These are phyloP conservation scores for Cheilosia urbana DNA, from an alignment of 2,888 invertebrate genomes.

Conservation along the genomic window DNA sequence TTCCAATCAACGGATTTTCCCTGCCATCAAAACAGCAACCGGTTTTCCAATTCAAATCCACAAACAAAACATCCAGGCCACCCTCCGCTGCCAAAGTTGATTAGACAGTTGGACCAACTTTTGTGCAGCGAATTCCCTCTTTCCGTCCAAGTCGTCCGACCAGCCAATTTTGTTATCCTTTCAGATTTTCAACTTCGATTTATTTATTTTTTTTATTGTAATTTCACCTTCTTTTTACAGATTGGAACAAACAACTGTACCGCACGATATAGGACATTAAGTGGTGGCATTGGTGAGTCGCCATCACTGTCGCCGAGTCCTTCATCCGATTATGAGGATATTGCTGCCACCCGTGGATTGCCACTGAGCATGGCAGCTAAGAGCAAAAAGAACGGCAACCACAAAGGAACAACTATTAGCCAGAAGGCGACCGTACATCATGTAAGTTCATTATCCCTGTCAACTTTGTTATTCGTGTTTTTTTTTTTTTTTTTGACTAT, in stretches of 20 bases:
- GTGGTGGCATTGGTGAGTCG: slow-evolving; percentile 86
- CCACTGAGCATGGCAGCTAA: slow-evolving; percentile 81
- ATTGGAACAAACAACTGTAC: slow-evolving; percentile 84
- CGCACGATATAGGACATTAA: slow-evolving; percentile 84
- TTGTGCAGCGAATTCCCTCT: background rate
- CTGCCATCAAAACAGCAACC: slow-evolving; percentile 11
- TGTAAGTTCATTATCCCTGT: slow-evolving; percentile 85
- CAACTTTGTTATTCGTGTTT: slow-evolving; percentile 29
- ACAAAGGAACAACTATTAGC: slow-evolving; percentile 84
- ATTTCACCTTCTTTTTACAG: slow-evolving; percentile 76
- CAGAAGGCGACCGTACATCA: slow-evolving; percentile 88
- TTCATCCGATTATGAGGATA: slow-evolving; percentile 89
- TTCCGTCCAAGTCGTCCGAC: background rate
- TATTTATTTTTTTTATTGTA: slow-evolving; percentile 23
- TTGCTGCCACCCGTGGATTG: slow-evolving; percentile 85
- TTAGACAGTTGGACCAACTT: slow-evolving; percentile 82
- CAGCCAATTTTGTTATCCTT: slow-evolving; percentile 26
- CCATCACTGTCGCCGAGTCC: slow-evolving; percentile 86
- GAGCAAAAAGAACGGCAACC: slow-evolving; percentile 83
- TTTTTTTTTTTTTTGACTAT: slow-evolving; percentile 35
- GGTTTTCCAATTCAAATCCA: slow-evolving; percentile 52
- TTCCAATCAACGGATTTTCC: slow-evolving; percentile 48
- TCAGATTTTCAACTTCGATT: slow-evolving; percentile 35
- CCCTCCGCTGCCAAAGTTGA: slow-evolving; percentile 67
- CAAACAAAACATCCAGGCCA: slow-evolving; percentile 16